Conservation (phyloP, 2,113 vertebrate genomes). For the Bubalus kerabau region DNA sequence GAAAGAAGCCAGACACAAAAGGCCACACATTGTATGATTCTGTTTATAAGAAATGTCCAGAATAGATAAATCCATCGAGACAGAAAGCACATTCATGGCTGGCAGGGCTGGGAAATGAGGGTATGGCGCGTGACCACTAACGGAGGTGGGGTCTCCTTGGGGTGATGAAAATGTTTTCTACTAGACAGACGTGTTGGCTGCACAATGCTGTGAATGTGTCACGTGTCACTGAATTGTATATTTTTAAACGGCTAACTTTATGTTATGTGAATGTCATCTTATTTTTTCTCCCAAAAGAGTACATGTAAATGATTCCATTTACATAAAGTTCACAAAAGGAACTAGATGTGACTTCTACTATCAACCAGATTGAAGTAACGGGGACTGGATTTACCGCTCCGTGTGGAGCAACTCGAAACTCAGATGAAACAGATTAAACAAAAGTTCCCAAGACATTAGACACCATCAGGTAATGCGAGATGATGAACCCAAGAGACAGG, state of each 20-base stretch:
- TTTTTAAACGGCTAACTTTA: background rate
- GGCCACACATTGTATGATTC: background rate
- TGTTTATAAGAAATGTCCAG: background rate
- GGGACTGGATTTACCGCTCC: background rate
- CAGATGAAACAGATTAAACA: background rate
- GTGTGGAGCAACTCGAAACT: background rate
- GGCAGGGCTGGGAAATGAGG: too few relatives aligned
- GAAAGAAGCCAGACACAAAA: background rate
- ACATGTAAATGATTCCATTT: background rate
- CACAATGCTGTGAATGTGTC: rapidly evolving
- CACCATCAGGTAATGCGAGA: background rate
- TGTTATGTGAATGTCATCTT: background rate
- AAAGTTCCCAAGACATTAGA: background rate
- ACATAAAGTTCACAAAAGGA: background rate
- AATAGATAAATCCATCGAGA: background rate
- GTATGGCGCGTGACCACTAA: rapidly evolving
- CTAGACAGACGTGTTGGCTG: rapidly evolving
- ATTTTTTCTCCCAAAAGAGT: background rate
- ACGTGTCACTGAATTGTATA: background rate
- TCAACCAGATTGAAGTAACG: background rate
- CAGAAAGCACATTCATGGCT: background rate
- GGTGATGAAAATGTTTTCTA: background rate
- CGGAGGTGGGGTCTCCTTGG: background rate
- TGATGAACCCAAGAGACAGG: too few relatives aligned
- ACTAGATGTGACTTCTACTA: background rate